Conservation (phyloP, 2,797 vertebrate species). For the Macroramphosus scolopax region DNA sequence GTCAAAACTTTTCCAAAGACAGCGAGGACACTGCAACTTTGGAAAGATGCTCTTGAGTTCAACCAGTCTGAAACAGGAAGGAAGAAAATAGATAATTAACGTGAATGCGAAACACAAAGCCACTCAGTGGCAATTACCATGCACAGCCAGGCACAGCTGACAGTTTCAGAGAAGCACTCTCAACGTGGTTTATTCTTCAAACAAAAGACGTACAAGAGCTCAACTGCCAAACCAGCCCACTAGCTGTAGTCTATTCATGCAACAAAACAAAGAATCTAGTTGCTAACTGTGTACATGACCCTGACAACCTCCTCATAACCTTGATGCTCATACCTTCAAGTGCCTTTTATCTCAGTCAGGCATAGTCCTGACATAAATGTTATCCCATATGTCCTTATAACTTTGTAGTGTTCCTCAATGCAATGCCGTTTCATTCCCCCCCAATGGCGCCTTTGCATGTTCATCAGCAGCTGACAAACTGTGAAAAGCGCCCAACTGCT, state of each 20-base stretch:
- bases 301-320: slow-evolving; percentile 11
- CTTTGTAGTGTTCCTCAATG: not conserved
- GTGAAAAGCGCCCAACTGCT: slow-evolving; percentile 15
- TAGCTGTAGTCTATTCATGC: slow-evolving; percentile 20
- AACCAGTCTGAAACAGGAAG: slow-evolving; percentile 51
- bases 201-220: slow-evolving; percentile 47
- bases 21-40: slow-evolving; percentile 31
- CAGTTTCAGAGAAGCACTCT: slow-evolving; percentile 55
- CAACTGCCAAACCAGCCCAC: slow-evolving; percentile 24
- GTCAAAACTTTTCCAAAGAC: slow-evolving; percentile 45
- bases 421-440: not conserved
- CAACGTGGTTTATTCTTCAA: slow-evolving; percentile 49
- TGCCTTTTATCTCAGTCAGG: slow-evolving; percentile 15
- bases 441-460: slow-evolving; percentile 19
- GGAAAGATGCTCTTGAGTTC: slow-evolving; percentile 39
- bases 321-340: slow-evolving; percentile 2
- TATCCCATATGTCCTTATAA: too few species aligned
- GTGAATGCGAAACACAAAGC: slow-evolving; percentile 66
- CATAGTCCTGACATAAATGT: not conserved
- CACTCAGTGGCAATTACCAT: slow-evolving; percentile 64
- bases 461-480: too few species aligned
- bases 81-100: slow-evolving; percentile 57
- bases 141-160: slow-evolving; percentile 67
- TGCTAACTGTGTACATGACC: slow-evolving; percentile 10
- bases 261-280: not conserved